Evolutionary conservation across 2,888 invertebrate species (phyloP).

Genomic region (Sphecodes monilicornis): DNA sequence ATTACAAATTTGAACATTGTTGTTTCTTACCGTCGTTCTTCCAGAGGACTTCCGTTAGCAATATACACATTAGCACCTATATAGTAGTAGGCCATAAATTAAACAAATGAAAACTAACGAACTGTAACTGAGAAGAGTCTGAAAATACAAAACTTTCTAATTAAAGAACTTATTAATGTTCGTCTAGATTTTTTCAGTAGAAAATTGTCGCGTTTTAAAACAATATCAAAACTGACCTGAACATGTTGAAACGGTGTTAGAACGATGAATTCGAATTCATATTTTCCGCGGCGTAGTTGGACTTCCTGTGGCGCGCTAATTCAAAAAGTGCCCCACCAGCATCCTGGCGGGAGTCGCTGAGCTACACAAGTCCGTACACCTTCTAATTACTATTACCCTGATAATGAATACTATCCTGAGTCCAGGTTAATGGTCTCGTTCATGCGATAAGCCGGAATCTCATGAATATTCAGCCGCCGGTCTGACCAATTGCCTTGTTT

Average conservation of each 20-base stretch:
- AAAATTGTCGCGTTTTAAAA: not conserved
- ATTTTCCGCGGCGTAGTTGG: not conserved
- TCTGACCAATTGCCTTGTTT: slow-evolving; percentile 39
- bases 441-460: slow-evolving; percentile 44
- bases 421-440: slow-evolving; percentile 40
- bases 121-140: not conserved
- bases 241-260: not conserved
- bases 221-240: not conserved
- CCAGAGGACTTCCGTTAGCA: not conserved
- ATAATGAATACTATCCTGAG: slow-evolving; percentile 47
- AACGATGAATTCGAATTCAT: not conserved
- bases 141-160: not conserved
- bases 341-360: not conserved
- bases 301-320: not conserved
- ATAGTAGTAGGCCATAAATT: not conserved
- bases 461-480: slow-evolving; percentile 50
- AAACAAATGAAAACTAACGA: not conserved
- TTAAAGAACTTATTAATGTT: not conserved
- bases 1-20: not conserved
- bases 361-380: slow-evolving; percentile 31
- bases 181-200: not conserved
- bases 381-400: slow-evolving; percentile 44
- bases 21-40: not conserved
- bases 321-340: not conserved
- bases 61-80: not conserved